These are phyloP conservation scores for Drosophila paulistorum DNA, from an alignment of 1,140 invertebrate species.

Conservation along the genomic window DNA sequence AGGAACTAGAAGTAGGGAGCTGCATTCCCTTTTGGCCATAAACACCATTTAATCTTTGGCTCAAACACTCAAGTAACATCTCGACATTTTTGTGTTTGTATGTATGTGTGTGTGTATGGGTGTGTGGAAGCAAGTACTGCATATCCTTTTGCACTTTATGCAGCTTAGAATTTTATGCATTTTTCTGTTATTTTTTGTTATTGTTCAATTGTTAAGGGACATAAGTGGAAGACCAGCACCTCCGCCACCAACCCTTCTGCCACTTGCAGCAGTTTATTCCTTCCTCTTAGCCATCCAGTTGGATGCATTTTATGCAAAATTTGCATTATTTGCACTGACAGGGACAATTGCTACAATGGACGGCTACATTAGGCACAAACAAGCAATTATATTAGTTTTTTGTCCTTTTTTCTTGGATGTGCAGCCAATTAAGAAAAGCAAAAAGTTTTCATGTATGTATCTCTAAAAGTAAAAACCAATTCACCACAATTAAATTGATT, in stretches of 20 bases:
- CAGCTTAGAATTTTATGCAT: slow-evolving; percentile 3
- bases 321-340: slow-evolving; percentile 37
- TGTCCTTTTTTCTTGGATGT: neutral
- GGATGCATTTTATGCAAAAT: slow-evolving; percentile 56
- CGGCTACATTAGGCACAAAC: slow-evolving; percentile 62
- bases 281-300: slow-evolving; percentile 16
- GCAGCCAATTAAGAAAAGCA: slow-evolving; percentile 63
- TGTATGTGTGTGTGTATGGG: too few species aligned
- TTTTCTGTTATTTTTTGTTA: slow-evolving; percentile 47
- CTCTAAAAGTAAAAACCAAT: neutral
- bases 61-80: slow-evolving; percentile 69
- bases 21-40: slow-evolving; percentile 56
- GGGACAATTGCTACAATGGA: slow-evolving; percentile 42
- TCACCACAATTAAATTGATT: neutral
- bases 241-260: neutral
- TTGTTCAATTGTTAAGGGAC: slow-evolving; percentile 54
- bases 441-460: slow-evolving; percentile 1
- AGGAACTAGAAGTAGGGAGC: slow-evolving; percentile 30
- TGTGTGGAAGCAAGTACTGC: slow-evolving; percentile 16
- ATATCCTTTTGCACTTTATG: slow-evolving; percentile 34
- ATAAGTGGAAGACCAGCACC: slow-evolving; percentile 23
- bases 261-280: slow-evolving; percentile 3
- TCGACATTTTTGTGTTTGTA: slow-evolving; percentile 27
- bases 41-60: slow-evolving; percentile 81
- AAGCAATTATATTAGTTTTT: slow-evolving; percentile 66